Evolutionary conservation across 2,113 vertebrate genomes (phyloP).

Genomic region (Nyctereutes procyonoides): DNA sequence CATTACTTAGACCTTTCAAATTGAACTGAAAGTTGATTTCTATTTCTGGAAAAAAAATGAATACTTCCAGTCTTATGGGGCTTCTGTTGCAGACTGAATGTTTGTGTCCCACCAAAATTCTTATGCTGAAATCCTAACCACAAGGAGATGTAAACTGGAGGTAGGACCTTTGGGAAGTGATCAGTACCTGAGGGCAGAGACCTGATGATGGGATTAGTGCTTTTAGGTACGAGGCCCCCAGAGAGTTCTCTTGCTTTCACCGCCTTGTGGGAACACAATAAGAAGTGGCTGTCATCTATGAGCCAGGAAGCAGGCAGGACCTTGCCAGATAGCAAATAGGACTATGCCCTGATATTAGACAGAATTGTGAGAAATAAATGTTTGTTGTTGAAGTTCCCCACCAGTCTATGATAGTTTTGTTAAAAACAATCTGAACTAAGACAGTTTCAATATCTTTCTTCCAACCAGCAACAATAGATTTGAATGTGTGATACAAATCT

Average conservation of each 20-base stretch:
- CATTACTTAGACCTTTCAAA: not conserved
- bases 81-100: not conserved
- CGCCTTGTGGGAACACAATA: not conserved
- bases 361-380: not conserved
- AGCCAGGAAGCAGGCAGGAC: not conserved
- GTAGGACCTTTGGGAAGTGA: not conserved
- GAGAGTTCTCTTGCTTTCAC: not conserved
- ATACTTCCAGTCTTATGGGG: not conserved
- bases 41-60: not conserved
- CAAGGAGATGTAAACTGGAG: not conserved
- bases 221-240: not conserved
- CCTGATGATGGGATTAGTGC: not conserved
- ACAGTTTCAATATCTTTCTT: not conserved
- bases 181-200: not conserved
- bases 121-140: not conserved
- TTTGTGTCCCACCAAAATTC: not conserved
- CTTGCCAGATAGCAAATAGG: not conserved
- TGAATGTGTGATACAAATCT: not conserved
- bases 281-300: not conserved
- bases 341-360: not conserved
- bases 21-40: not conserved
- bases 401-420: not conserved
- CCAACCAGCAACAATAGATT: not conserved
- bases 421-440: not conserved
- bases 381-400: not conserved